Evolutionary conservation across 2,888 invertebrate species (phyloP), one percentile per base, ranked within the genome.

Genomic region (Dyspetes luteomarginatus): DNA sequence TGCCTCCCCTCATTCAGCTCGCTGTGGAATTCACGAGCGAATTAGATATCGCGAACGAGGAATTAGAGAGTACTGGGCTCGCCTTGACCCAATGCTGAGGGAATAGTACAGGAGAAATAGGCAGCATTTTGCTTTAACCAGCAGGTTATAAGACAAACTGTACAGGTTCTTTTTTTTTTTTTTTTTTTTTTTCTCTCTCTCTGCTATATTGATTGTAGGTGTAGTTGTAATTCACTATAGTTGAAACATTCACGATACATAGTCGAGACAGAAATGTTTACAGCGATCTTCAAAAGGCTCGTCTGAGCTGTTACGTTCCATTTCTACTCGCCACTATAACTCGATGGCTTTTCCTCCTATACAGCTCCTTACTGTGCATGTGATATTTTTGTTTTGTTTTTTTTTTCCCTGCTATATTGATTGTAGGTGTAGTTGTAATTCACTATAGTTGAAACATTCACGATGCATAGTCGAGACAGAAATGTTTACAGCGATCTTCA

Each of bases 51-150:
- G 72, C 76, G 62, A 81, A 62, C 73, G 68, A 60, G 68, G 60
- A 75, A 81, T 83, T 82, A 82, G 82, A 83, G 82, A 83, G 83
- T 82, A 80, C 69, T n/a, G 74, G 43, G 60, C 58, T 84, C 65
- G 79, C 84, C 84, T 84, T 82, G 84, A 84, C 84, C 83, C 73
- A 77, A 78, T 80, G 73, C 62, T 50, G 15, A 30, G 43, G 48
- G 36, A 55, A 55, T 36, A 60, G 36, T 48, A 73, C 24, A 41
- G 7, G 55, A 62, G 72, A 56, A 73, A 68, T 56, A 68, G 36
- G 9, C 1, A 48, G n/a, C 12, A 12, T 12, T 15, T 2, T 15
- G 15, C 48, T 48, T 4, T 4, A 48, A 48, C 48, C 17, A 17
- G 19, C 48, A 17, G 17, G 17, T 45, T 1, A n/a, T 45, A 15